phyloP scores from a whole-genome alignment of 1,140 invertebrate genomes.

The Copidosoma floridanum region DNA sequence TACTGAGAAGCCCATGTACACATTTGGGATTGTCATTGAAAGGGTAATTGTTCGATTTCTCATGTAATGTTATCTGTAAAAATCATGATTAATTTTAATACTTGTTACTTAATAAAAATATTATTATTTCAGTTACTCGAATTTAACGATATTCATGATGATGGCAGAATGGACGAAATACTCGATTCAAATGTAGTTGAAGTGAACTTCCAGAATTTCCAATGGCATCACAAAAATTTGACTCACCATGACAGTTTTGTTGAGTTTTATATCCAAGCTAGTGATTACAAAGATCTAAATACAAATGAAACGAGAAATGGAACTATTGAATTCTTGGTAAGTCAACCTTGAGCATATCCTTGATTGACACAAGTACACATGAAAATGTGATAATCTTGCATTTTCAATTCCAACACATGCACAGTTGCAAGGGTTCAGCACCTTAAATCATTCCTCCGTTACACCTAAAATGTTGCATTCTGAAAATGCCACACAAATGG shows the following conservation, averaged over 20 bases:
- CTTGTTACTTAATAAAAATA: not conserved
- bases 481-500: conserved; percentile 63
- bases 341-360: too few species aligned
- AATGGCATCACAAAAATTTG: conserved; percentile 47
- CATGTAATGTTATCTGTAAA: not conserved
- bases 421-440: conserved; percentile 60
- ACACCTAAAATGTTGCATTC: conserved; percentile 66
- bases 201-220: conserved; percentile 44
- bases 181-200: conserved; percentile 35
- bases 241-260: conserved; percentile 42
- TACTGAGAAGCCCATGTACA: conserved; percentile 54
- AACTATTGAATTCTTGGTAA: conserved; percentile 47
- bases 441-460: conserved; percentile 53
- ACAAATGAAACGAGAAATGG: conserved; percentile 42
- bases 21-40: conserved; percentile 58
- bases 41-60: conserved; percentile 50
- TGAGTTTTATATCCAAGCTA: conserved; percentile 52
- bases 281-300: conserved; percentile 38
- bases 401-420: too few species aligned
- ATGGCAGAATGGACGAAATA: conserved; percentile 47
- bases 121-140: conserved; percentile 54
- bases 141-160: conserved; percentile 60
- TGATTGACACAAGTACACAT: too few species aligned
- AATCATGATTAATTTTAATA: conserved; percentile 1
- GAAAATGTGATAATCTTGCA: too few species aligned